These are phyloP conservation scores for Drosophila diplacantha DNA, from an alignment of 2,888 invertebrate genomes.

Conservation along the genomic window DNA sequence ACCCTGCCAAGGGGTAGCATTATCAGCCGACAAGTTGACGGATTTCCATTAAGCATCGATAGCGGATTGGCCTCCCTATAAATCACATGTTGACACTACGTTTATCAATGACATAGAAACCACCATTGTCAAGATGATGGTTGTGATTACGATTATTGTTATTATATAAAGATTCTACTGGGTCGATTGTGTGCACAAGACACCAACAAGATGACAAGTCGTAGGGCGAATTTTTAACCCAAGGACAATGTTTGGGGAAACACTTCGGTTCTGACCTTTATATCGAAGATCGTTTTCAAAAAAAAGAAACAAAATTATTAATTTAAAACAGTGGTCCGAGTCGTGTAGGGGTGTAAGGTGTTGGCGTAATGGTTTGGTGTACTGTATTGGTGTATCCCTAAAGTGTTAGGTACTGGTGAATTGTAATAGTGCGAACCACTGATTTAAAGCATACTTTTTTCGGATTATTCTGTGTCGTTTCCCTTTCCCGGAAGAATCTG, in stretches of 20 bases:
- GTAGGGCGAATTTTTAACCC: slow-evolving; percentile 1
- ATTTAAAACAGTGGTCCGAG: not conserved
- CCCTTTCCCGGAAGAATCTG: not conserved
- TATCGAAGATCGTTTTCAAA: not conserved
- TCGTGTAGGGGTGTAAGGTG: not conserved
- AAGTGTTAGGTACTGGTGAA: too few species aligned
- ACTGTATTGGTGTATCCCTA: too few species aligned
- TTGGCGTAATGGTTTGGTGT: too few species aligned
- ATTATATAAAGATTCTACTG: slow-evolving; percentile 3
- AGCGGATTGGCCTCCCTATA: slow-evolving; percentile 67
- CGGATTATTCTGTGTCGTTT: not conserved
- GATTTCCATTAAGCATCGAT: slow-evolving; percentile 14
- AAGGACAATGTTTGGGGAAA: not conserved
- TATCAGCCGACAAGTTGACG: not conserved
- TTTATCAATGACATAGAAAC: slow-evolving; percentile 77
- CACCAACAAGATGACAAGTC: slow-evolving; percentile 3
- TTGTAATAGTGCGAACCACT: not conserved
- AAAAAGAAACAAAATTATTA: not conserved
- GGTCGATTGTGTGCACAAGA: not conserved
- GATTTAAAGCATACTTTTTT: not conserved
- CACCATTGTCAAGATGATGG: slow-evolving; percentile 15
- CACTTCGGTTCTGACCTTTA: not conserved
- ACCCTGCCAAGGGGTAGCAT: not conserved
- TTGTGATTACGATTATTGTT: slow-evolving; percentile 7
- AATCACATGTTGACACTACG: slow-evolving; percentile 83